A percentile compares a stretch with the other conserved stretches of the same genome.
Evolutionary conservation across 2,888 invertebrate genomes (phyloP).

Genomic region (Hofmannophila pseudospretella): DNA sequence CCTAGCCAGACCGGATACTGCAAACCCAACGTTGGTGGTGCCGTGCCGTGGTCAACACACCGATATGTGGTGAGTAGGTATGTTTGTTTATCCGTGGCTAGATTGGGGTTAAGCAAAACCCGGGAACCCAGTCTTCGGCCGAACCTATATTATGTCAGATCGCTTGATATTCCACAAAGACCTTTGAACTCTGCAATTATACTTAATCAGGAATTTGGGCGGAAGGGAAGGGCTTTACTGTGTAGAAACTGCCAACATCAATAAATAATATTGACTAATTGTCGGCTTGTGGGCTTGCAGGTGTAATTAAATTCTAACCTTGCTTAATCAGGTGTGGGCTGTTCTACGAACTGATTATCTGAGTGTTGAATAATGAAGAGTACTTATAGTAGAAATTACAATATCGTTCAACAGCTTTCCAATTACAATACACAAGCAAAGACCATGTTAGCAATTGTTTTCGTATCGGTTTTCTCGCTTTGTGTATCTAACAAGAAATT

Average conservation of each 20-base stretch:
- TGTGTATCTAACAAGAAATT: conserved; percentile 38
- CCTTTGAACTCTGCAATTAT: no score
- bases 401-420: not conserved
- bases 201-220: no score
- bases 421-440: not conserved
- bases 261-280: not conserved
- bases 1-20: no score
- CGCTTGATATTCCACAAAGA: no score
- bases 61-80: not conserved
- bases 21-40: not conserved
- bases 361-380: no score
- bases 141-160: not conserved
- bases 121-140: not conserved
- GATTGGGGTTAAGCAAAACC: not conserved
- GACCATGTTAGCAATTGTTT: conserved; percentile 10
- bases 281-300: not conserved
- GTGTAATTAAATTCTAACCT: not conserved
- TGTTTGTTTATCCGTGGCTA: not conserved
- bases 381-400: no score
- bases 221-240: no score
- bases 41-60: conserved; percentile 7
- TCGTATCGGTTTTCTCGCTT: conserved; percentile 17
- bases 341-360: no score
- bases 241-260: not conserved
- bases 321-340: no score